Percentiles rank a stretch among this genome's conserved stretches.
phyloP scores from a whole-genome alignment of 1,140 invertebrate species.

The Pseudoatta argentina region DNA sequence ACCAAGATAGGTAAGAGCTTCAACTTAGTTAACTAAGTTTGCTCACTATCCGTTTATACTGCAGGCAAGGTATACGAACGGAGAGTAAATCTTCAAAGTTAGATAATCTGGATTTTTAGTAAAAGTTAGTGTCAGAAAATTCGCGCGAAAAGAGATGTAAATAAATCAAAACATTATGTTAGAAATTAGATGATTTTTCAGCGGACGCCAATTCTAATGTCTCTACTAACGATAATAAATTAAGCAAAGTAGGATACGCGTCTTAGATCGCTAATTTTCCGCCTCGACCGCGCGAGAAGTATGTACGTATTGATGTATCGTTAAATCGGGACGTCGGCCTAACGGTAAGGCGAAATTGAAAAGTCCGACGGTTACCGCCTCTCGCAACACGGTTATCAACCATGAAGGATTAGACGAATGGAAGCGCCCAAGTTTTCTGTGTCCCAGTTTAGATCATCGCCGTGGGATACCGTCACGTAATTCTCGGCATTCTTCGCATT shows the following conservation, averaged over 20 bases:
- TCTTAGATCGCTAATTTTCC: constrained; percentile 12
- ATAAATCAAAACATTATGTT: background rate
- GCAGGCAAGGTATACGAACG: background rate
- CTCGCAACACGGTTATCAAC: constrained; percentile 3
- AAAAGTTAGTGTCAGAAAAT: background rate
- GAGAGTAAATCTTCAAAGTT: constrained; percentile 17
- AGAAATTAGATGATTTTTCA: background rate
- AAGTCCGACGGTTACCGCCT: constrained; percentile 13
- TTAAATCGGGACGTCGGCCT: constrained; percentile 27
- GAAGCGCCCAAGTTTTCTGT: constrained; percentile 4
- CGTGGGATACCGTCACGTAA: background rate
- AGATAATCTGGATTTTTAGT: background rate
- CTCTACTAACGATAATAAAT: background rate
- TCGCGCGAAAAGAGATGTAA: background rate
- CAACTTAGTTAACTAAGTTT: constrained; percentile 47
- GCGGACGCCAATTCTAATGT: background rate
- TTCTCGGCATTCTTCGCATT: constrained; percentile 35
- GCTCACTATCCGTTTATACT: background rate
- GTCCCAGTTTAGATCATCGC: constrained; percentile 27
- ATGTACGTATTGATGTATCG: background rate
- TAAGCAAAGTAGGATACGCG: background rate
- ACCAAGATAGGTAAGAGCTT: background rate
- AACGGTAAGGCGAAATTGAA: constrained; percentile 56
- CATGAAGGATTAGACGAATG: background rate
- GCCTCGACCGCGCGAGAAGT: background rate